Evolutionary conservation across 1,140 invertebrate species (phyloP), one percentile per base, ranked within the genome.

Genomic region (Sycophaga agraensis): DNA sequence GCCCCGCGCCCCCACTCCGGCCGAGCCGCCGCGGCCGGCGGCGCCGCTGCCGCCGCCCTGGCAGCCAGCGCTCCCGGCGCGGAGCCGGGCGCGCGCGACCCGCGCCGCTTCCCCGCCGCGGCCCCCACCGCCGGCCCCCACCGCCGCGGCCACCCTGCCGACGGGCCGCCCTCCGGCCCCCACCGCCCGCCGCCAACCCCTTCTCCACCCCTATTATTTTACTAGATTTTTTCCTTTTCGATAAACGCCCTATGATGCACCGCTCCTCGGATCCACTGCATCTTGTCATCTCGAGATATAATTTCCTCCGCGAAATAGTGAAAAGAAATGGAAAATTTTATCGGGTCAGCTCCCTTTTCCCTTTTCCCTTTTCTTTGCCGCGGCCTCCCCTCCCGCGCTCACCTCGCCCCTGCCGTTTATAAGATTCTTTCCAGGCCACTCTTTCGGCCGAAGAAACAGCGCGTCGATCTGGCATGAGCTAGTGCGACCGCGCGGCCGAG

Each of bases 1-100:
- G 68, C 69, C 70, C 63, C 65, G 68, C 69, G 68, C 68, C 65
- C 64, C 66, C n/a, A n/a, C n/a, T n/a, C n/a, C n/a, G n/a, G n/a
- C n/a, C n/a, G n/a, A n/a, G n/a, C n/a, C n/a, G n/a, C n/a, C n/a
- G n/a, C n/a, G n/a, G n/a, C n/a, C n/a, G n/a, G n/a, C n/a, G n/a
- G n/a, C n/a, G n/a, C n/a, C n/a, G n/a, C n/a, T n/a, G n/a, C n/a
- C n/a, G n/a, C n/a, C n/a, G n/a, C n/a, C n/a, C n/a, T n/a, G n/a
- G n/a, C n/a, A n/a, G n/a, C n/a, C n/a, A n/a, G n/a, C n/a, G n/a
- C n/a, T n/a, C n/a, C n/a, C n/a, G n/a, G n/a, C n/a, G n/a, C n/a
- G n/a, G n/a, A n/a, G 6, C 28, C 11, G 16, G 71, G 64, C 67
- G 68, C 68, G 61, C 63, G 61, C 59, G 14, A 8, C 3, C 28